Percentiles rank a stretch among this genome's conserved stretches.
Evolutionary conservation across 1,140 invertebrate genomes (phyloP).

Genomic region (Drosophila mauritiana): DNA sequence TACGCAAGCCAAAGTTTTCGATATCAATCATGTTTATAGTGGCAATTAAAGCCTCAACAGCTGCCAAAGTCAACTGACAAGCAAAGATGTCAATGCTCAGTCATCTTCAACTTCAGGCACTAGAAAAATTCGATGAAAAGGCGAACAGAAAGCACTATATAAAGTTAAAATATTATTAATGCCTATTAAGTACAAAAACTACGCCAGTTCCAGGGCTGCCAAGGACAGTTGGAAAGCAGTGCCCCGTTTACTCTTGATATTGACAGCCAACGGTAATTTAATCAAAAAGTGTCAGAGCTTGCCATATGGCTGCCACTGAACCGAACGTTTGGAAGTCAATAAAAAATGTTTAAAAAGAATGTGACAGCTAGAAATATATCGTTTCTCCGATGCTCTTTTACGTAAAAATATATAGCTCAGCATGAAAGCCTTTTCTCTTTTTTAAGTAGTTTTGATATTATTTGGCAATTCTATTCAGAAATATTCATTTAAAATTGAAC

Average conservation of each 20-base stretch:
- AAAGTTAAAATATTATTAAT: conserved; percentile 33
- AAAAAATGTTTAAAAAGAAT: conserved; percentile 17
- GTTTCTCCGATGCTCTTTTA: background rate
- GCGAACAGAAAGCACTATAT: conserved; percentile 14
- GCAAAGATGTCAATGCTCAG: conserved; percentile 40
- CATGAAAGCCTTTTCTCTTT: too few species aligned
- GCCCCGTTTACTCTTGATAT: conserved; percentile 27
- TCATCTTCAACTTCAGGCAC: conserved; percentile 1
- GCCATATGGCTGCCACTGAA: conserved; percentile 55
- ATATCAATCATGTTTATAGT: conserved; percentile 54
- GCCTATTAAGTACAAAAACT: conserved; percentile 11
- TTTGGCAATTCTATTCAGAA: too few species aligned
- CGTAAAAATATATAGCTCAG: background rate
- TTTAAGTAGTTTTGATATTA: too few species aligned
- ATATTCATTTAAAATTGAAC: too few species aligned
- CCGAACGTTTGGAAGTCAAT: conserved; percentile 26
- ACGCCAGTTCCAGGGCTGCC: conserved; percentile 10
- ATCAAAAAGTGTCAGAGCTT: conserved; percentile 55
- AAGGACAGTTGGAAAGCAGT: conserved; percentile 18
- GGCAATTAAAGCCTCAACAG: conserved; percentile 53
- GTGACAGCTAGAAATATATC: conserved; percentile 1
- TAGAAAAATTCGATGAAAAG: background rate
- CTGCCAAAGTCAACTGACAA: conserved; percentile 36
- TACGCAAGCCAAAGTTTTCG: conserved; percentile 21
- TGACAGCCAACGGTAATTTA: conserved; percentile 61